Evolutionary conservation across 2,888 invertebrate genomes (phyloP).

Genomic region (Phorcus lineatus): DNA sequence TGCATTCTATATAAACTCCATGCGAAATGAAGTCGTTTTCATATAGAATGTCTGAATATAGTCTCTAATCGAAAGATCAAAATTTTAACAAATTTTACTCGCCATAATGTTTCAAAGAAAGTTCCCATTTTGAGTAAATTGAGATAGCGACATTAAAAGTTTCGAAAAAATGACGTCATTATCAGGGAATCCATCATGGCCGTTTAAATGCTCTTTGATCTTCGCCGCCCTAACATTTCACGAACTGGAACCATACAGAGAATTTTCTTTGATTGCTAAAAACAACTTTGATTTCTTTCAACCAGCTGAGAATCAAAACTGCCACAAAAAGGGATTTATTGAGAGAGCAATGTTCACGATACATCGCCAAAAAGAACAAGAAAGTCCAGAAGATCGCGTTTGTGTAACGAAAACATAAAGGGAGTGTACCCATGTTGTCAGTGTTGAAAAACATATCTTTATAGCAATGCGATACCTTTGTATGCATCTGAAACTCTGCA

Average conservation of each 20-base stretch:
- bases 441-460: too few relatives aligned
- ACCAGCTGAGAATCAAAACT: background rate
- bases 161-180: conserved; percentile 18
- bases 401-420: too few relatives aligned
- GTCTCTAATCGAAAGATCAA: background rate
- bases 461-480: too few relatives aligned
- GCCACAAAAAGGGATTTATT: too few relatives aligned
- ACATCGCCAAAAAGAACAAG: too few relatives aligned
- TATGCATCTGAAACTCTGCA: too few relatives aligned
- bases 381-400: too few relatives aligned
- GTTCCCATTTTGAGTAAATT: background rate
- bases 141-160: conserved; percentile 18
- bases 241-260: background rate
- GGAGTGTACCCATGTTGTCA: too few relatives aligned
- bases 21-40: too few relatives aligned
- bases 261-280: conserved; percentile 5
- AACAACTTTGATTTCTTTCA: conserved; percentile 12
- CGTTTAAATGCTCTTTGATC: conserved; percentile 5
- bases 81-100: background rate
- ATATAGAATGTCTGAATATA: too few relatives aligned
- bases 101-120: conserved; percentile 11
- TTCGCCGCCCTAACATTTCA: background rate
- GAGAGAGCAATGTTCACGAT: too few relatives aligned
- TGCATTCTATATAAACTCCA: too few relatives aligned
- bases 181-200: conserved; percentile 12